phyloP scores from a whole-genome alignment of 1,140 invertebrate genomes.

The Dolichoris vasculosae region DNA sequence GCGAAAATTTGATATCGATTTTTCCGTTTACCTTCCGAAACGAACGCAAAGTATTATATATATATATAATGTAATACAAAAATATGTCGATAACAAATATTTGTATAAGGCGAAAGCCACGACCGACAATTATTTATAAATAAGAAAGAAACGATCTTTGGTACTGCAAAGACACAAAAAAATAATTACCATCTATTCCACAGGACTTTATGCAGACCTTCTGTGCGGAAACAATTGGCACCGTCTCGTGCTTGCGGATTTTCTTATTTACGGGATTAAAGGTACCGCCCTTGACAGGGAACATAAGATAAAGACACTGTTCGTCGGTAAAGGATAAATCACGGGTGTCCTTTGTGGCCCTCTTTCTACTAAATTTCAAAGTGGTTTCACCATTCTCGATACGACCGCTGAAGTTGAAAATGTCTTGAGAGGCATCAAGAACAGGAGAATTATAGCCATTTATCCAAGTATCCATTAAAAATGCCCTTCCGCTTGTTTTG shows the following conservation, averaged over 20 bases:
- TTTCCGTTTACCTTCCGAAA: too few species aligned
- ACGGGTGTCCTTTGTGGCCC: slow-evolving; percentile 83
- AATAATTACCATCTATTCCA: slow-evolving; percentile 76
- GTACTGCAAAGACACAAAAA: too few species aligned
- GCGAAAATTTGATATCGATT: too few species aligned
- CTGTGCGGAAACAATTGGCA: slow-evolving; percentile 85
- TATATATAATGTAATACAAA: too few species aligned
- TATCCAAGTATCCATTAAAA: slow-evolving; percentile 93
- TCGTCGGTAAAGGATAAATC: slow-evolving; percentile 90
- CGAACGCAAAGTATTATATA: too few species aligned
- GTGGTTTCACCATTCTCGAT: slow-evolving; percentile 86
- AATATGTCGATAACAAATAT: too few species aligned
- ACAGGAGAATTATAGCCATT: slow-evolving; percentile 84
- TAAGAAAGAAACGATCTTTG: too few species aligned
- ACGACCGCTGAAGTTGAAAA: slow-evolving; percentile 81
- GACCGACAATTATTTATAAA: too few species aligned
- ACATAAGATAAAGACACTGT: slow-evolving; percentile 91
- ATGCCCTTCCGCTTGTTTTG: slow-evolving; percentile 81
- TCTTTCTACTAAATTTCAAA: slow-evolving; percentile 86
- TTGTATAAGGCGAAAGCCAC: too few species aligned
- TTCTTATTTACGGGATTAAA: slow-evolving; percentile 90
- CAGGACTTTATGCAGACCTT: slow-evolving; percentile 90
- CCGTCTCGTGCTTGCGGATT: slow-evolving; percentile 86
- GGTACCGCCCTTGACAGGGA: slow-evolving; percentile 87
- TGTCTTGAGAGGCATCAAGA: slow-evolving; percentile 85